Base-by-base conservation (phyloP, 2,888 invertebrate species). In the Hetaerina titia region DNA sequence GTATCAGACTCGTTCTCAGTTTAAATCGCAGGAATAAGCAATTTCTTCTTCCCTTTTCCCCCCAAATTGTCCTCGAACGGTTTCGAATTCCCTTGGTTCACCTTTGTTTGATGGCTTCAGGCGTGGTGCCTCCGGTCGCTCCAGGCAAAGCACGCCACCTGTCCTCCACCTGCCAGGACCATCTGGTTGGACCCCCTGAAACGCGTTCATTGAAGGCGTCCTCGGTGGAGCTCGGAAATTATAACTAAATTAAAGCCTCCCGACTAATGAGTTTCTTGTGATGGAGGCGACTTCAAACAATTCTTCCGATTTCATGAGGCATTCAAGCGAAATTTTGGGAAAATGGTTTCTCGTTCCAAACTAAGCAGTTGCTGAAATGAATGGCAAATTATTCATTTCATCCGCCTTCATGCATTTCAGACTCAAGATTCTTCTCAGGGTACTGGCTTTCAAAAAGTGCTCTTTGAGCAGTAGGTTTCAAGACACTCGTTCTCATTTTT, bases 191-290 rank as follows among this genome's bases (percentile, higher is more conserved):
- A 56, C 11, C 90, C 45, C 64, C 31, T 69, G n/a, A 56, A 58
- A 57, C 56, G 58, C 45, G 45, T 90, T 63, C 90, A 45, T 69
- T 69, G 45, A 60, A 64, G 22, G 45, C 63, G 90, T 90, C 63
- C 19, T 64, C 45, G 45, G 19, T 64, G 63, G 31, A 56, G 45
- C 88, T 60, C 90, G 63, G 64, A 90, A 90, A 90, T 90, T 64
- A 90, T 90, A 45, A n/a, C 90, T 64, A 90, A 90, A 90, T 64
- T 90, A 31, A 45, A 31, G 64, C 63, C 90, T 31, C 64, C 19
- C n/a, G 22, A 22, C 69, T 69, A 69, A 69, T 69, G 69, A 69
- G 22, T 69, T 19, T 69, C 9, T 45, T 22, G 8, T 69, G n/a
- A 69, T 69, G 22, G 17, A 22, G 22, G 69, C 69, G 69, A 22